phyloP scores from a whole-genome alignment of 2,888 invertebrate genomes.

The Machimus atricapillus region DNA sequence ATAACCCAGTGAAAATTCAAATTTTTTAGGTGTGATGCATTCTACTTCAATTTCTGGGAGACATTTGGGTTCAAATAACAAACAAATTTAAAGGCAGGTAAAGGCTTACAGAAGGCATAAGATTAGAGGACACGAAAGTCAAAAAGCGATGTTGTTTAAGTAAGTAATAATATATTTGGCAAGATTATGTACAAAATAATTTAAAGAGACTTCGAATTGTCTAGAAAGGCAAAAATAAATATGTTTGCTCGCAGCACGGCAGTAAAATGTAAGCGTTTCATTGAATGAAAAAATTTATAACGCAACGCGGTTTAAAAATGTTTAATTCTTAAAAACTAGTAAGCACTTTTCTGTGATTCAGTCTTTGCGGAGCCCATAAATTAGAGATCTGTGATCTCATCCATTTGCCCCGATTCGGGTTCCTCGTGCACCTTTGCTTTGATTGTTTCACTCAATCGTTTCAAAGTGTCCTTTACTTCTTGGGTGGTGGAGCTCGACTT shows the following conservation, averaged over 20 bases:
- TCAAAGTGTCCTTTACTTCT: constrained; percentile 46
- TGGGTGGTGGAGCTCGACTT: constrained; percentile 36
- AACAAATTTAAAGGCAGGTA: background rate
- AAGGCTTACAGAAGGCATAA: no score
- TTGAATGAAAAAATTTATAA: background rate
- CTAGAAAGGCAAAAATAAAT: background rate
- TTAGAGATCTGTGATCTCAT: constrained; percentile 40
- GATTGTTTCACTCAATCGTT: constrained; percentile 43
- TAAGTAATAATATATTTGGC: background rate
- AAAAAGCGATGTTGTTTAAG: no score
- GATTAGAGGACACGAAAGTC: no score
- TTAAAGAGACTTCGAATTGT: background rate
- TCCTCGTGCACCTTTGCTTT: background rate
- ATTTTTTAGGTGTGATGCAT: no score
- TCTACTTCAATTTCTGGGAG: no score
- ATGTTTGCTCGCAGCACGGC: background rate
- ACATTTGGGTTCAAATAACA: background rate
- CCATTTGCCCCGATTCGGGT: background rate
- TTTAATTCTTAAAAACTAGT: background rate
- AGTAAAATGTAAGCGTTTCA: background rate
- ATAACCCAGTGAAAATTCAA: no score
- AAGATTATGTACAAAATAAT: constrained; percentile 23
- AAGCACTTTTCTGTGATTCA: background rate
- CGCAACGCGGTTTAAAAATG: background rate
- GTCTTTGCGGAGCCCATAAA: background rate